Conservation (phyloP, 2,113 vertebrate genomes). For the Tetrax tetrax region DNA sequence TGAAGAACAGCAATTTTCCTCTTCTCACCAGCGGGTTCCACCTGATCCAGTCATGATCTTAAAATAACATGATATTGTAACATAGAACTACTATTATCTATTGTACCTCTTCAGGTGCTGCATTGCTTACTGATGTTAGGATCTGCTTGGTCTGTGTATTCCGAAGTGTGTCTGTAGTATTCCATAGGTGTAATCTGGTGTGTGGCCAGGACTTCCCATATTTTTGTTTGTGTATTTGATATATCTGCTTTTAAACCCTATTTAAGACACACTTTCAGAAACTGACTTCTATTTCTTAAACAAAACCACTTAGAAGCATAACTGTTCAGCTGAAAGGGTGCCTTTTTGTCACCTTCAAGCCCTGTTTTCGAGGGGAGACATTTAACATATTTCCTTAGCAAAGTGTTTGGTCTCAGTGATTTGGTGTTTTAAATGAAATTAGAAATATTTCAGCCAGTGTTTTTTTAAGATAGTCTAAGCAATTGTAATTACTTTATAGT, state of each 20-base stretch:
- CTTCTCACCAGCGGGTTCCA: not conserved
- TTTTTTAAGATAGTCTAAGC: not conserved
- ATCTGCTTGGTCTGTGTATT: not conserved
- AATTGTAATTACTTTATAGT: not conserved
- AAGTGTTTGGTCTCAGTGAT: not conserved
- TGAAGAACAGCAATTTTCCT: not conserved
- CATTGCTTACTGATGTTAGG: not conserved
- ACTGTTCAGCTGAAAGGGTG: not conserved
- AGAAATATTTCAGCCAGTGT: not conserved
- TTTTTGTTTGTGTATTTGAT: not conserved
- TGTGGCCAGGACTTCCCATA: not conserved
- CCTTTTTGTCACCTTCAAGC: not conserved
- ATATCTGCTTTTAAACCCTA: not conserved
- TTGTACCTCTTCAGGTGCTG: not conserved
- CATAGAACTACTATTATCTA: accelerated
- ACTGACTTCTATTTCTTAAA: not conserved
- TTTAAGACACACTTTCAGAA: not conserved
- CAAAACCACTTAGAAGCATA: not conserved
- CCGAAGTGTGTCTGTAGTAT: not conserved
- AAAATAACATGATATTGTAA: not conserved
- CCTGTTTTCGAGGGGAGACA: not conserved
- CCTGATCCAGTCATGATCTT: not conserved
- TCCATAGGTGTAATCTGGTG: not conserved
- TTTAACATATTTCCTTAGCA: not conserved
- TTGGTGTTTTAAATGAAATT: not conserved